phyloP scores from a whole-genome alignment of 1,140 invertebrate genomes.

The Pseudomyrmex flavicornis region DNA sequence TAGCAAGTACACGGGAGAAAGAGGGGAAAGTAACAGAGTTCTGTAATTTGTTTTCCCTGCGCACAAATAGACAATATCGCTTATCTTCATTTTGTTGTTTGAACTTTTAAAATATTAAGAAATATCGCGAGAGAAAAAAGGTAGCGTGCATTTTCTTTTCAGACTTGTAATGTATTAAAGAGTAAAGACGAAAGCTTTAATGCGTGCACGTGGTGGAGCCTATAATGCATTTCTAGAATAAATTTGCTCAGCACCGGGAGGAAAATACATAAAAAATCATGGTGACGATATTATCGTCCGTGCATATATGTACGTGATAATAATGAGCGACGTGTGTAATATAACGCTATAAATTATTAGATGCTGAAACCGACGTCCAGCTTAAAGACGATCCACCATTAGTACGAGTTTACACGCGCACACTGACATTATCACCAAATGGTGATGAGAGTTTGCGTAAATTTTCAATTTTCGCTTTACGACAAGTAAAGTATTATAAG shows the following conservation, averaged over 20 bases:
- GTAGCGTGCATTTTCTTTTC: no score
- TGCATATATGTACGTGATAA: slow-evolving; percentile 15
- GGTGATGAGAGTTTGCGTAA: no score
- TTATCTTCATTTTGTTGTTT: background rate
- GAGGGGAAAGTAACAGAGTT: background rate
- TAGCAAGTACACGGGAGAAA: background rate
- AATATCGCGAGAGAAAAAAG: no score
- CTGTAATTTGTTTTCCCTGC: background rate
- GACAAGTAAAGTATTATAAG: no score
- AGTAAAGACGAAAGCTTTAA: no score
- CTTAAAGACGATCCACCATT: slow-evolving; percentile 49
- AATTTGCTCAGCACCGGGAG: no score
- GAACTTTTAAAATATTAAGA: background rate
- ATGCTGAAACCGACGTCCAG: slow-evolving; percentile 8
- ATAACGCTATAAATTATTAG: slow-evolving; percentile 44
- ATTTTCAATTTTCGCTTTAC: background rate
- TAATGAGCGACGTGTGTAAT: slow-evolving; percentile 29
- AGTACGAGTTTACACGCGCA: no score
- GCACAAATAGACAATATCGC: background rate
- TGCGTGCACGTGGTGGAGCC: no score
- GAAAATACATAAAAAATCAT: background rate
- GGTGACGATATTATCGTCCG: background rate
- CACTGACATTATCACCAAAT: background rate
- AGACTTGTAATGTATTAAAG: no score
- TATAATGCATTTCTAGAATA: no score